These are phyloP conservation scores for Lasioglossum marginatum DNA, from an alignment of 2,888 invertebrate genomes.

Conservation along the genomic window DNA sequence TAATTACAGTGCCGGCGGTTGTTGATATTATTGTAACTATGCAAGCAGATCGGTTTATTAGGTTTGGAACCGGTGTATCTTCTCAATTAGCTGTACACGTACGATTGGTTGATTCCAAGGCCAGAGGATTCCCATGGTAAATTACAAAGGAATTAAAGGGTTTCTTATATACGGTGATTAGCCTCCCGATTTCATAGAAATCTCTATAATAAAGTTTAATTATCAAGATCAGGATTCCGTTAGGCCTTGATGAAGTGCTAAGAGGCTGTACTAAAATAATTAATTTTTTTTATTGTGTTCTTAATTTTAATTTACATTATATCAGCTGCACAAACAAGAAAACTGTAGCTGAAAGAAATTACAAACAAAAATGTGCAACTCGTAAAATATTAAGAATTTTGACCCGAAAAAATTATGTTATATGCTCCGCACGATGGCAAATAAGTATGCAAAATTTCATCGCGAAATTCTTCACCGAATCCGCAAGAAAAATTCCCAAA, in stretches of 20 bases:
- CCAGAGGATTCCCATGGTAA: neutral
- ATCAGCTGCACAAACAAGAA: too few relatives aligned
- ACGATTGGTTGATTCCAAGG: neutral
- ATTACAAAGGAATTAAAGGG: neutral
- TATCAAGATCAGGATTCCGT: neutral
- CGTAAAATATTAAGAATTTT: neutral
- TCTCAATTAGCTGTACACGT: neutral
- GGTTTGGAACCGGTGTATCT: neutral
- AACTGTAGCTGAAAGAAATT: too few relatives aligned
- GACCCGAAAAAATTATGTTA: neutral
- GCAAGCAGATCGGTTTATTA: neutral
- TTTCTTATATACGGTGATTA: neutral
- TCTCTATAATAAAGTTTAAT: neutral
- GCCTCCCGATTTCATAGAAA: neutral
- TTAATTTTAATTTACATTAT: too few relatives aligned
- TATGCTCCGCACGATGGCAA: neutral
- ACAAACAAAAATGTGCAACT: neutral
- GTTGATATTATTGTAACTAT: conserved; percentile 3
- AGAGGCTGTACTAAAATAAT: neutral
- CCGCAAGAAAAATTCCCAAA: neutral
- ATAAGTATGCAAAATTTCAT: neutral
- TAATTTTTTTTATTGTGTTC: too few relatives aligned
- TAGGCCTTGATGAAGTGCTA: neutral
- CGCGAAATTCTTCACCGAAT: neutral
- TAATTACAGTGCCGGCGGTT: conserved; percentile 11